Base-by-base conservation (phyloP, 2,797 vertebrate genomes). In the Danionella dracula region DNA sequence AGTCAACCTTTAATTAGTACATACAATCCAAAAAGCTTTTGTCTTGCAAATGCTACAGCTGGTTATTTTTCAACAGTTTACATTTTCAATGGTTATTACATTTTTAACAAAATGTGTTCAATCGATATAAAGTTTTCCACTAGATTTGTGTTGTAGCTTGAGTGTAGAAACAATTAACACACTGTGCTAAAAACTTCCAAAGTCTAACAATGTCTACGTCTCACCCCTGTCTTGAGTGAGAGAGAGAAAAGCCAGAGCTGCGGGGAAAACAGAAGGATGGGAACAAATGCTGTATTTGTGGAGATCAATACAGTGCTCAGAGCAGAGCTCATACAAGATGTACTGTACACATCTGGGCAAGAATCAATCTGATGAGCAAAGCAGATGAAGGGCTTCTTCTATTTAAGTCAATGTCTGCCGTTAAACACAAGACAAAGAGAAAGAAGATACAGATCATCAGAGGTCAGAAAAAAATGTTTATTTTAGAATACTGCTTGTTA, bases 231-330 rank as follows among this genome's bases (percentile, higher is more conserved):
- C 66, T 68, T 63, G 54, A 40, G 50, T 63, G 57, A 56, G 45
- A 38, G 32, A 56, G 32, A 12, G 49, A 76, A 78, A 77, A 70
- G 72, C 66, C 70, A 70, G 50, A 48, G 60, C 75, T 74, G 60
- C 64, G 31, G 67, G 66, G 73, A 37, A 60, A 72, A 66, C 32
- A 42, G 61, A 70, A 70, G 44, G 31, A 68, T 58, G 60, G 73
- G 57, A 76, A 75, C 67, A 70, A 79, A 78, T 71, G 57, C 74
- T 74, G 60, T 68, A 78, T 81, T 81, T 78, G 75, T 74, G 49
- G 35, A 70, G 70, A 78, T 75, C 76, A 70, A 78, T 81, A 72
- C 51, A 54, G 21, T 55, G 45, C 66, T 71, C 41, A 17, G 37
- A 73, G 27, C 45, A 10, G 37, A 45, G 55, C 48, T 53, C 53